Evolutionary conservation across 2,113 vertebrate genomes (phyloP).

Genomic region (Lagopus leucura): DNA sequence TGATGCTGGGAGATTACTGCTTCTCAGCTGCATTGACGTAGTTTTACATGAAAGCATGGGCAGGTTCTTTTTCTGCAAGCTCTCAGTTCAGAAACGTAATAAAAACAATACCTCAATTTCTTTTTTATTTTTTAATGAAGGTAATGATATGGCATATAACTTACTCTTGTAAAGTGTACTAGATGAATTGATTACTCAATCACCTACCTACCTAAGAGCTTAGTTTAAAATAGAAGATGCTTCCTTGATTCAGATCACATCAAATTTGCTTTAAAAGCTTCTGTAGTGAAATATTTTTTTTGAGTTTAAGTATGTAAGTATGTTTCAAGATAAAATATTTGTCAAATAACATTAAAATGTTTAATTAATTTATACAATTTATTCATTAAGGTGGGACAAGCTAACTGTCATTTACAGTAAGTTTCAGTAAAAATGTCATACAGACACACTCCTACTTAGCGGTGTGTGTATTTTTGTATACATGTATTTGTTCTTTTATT

Average conservation of each 20-base stretch:
- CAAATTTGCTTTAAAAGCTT: background rate
- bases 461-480: background rate
- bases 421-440: background rate
- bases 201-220: background rate
- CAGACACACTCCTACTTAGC: background rate
- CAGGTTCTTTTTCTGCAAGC: background rate
- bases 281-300: background rate
- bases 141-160: background rate
- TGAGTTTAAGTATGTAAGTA: background rate
- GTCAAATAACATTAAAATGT: background rate
- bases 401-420: background rate
- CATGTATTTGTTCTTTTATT: background rate
- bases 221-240: background rate
- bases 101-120: background rate
- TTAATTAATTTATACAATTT: background rate
- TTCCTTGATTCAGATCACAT: background rate
- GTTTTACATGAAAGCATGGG: background rate
- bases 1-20: background rate
- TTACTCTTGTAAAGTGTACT: background rate
- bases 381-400: background rate
- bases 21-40: background rate
- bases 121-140: background rate
- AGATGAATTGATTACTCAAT: background rate
- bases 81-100: background rate
- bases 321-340: background rate